Percentiles rank a stretch among this genome's conserved stretches.
Evolutionary conservation across 2,797 vertebrate species (phyloP).

Genomic region (Sebastolobus alascanus): DNA sequence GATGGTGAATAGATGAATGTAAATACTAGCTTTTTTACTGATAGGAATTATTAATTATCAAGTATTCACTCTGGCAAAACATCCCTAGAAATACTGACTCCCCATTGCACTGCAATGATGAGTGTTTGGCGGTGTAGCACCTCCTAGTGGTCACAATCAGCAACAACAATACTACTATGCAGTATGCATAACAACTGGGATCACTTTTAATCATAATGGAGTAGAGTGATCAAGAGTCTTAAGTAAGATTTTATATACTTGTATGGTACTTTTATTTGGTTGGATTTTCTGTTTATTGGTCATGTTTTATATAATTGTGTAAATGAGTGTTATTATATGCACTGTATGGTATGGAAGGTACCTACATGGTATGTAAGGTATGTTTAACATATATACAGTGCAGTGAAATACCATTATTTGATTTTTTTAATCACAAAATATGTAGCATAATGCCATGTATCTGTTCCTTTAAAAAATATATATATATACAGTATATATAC

Average conservation of each 20-base stretch:
- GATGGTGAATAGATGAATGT: background rate
- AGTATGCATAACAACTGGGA: background rate
- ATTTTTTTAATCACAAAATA: too few species aligned
- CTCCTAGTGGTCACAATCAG: conserved; percentile 56
- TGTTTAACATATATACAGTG: background rate
- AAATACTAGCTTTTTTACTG: background rate
- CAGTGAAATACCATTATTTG: background rate
- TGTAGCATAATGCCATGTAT: background rate
- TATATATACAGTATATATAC: too few species aligned
- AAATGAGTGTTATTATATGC: background rate
- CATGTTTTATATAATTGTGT: background rate
- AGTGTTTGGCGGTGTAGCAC: conserved; percentile 45
- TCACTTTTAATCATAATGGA: background rate
- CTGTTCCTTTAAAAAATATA: background rate
- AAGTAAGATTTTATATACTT: background rate
- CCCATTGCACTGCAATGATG: background rate
- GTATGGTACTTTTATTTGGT: background rate
- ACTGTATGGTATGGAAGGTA: too few species aligned
- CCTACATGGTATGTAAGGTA: too few species aligned
- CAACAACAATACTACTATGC: background rate
- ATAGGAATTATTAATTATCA: background rate
- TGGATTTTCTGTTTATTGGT: background rate
- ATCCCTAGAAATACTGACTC: background rate
- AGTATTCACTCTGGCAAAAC: background rate
- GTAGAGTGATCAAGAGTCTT: background rate